Evolutionary conservation across 2,113 vertebrate species (phyloP), one percentile per base, ranked within the genome.

Genomic region (Mola mola): DNA sequence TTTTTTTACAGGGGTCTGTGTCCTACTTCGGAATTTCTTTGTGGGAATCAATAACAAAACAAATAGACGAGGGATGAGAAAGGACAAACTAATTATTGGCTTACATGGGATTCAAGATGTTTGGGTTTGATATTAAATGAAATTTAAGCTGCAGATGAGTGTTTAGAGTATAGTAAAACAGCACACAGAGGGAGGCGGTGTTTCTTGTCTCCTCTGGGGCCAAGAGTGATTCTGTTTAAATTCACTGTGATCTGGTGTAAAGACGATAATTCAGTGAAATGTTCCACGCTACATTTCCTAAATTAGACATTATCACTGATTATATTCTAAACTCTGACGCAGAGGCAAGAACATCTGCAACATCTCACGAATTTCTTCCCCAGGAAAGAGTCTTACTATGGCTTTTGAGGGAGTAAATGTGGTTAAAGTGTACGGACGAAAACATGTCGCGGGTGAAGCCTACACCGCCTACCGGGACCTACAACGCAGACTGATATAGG

Each of bases 301-400:
- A 81, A 82, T 84, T 79, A 75, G 75, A 75, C 88, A 86, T 88
- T 88, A 84, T 70, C 72, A 37, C 76, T 88, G 85, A 90, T 89
- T 87, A 84, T 79, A 82, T 83, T 83, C 75, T 79, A 83, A 89
- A 87, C 82, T 81, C 51, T 66, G 46, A 69, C 70, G 62, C 43
- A 42, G 69, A 73, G 68, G 62, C 16, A 60, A 56, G 79, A 83
- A 85, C 84, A 87, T 90, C 82, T 90, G 88, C 47, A 89, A 88
- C 57, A 66, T 81, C 66, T 88, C 85, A 83, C 62, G 66, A 40
- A 75, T 37, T 33, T 42, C 22, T 31, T 9, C 51, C 47, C 17
- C 4, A 19, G 65, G 70, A 16, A 68, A 24, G 15, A 19, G n/a
- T 15, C 6, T 40, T 40, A 15, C 37, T 68, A 66, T 57, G 33